A percentile compares a stretch with the other conserved stretches of the same genome.
Evolutionary conservation across 2,113 vertebrate genomes (phyloP).

Genomic region (Alouatta palliata): DNA sequence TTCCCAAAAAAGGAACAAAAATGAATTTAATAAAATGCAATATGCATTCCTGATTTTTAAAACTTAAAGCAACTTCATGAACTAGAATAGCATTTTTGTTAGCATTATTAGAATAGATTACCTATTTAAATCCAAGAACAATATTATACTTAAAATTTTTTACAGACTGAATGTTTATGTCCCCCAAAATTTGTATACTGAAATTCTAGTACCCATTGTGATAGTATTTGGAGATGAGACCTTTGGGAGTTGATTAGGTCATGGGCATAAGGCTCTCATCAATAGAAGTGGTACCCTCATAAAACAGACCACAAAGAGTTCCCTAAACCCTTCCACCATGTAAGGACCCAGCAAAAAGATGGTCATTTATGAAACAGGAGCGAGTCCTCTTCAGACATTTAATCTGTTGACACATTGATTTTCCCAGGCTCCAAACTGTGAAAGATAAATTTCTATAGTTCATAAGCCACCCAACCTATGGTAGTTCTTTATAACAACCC

Average conservation of each 20-base stretch:
- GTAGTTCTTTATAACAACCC: not conserved
- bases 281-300: not conserved
- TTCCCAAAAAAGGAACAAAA: not conserved
- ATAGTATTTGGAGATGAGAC: not conserved
- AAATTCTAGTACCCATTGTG: not conserved
- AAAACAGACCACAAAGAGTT: not conserved
- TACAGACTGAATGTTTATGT: not conserved
- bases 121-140: not conserved
- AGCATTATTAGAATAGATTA: not conserved
- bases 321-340: not conserved
- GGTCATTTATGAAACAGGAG: not conserved
- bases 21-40: not conserved
- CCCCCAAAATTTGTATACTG: not conserved
- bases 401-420: not conserved
- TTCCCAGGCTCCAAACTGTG: not conserved
- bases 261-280: not conserved
- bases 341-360: not conserved
- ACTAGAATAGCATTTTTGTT: not conserved
- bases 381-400: no score
- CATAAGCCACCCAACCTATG: not conserved
- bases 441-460: not conserved
- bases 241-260: not conserved
- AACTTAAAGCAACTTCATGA: conserved; percentile 42
- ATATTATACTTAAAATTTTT: not conserved
- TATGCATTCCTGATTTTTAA: conserved; percentile 2